Conservation (phyloP, 2,797 vertebrate genomes). For the Brachyalestes nurse region DNA sequence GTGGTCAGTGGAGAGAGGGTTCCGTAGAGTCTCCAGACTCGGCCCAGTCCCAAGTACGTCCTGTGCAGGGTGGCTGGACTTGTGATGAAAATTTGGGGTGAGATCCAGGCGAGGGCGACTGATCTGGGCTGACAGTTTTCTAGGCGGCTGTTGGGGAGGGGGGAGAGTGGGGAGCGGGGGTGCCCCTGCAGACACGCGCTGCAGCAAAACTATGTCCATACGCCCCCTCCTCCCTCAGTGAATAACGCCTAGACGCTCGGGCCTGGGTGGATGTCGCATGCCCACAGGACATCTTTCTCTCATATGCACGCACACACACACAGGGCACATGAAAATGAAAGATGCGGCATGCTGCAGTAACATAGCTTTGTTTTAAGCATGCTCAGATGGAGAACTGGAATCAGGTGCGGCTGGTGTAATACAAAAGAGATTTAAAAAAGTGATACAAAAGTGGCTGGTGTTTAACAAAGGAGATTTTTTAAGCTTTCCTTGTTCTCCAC, state of each 20-base stretch:
- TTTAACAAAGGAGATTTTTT: no score
- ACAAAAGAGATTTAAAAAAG: no score
- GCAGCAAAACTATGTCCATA: conserved; percentile 38
- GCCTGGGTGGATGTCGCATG: conserved; percentile 30
- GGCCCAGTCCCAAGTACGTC: conserved; percentile 43
- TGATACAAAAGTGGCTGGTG: no score
- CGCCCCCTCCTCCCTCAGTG: conserved; percentile 32
- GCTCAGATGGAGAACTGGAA: not conserved
- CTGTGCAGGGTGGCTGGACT: conserved; percentile 57
- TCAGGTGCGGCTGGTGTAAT: no score
- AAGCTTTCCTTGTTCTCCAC: not conserved
- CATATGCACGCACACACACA: no score
- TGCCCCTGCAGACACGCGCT: conserved; percentile 56
- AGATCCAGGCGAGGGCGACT: conserved; percentile 77
- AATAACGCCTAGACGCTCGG: conserved; percentile 27
- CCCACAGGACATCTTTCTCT: conserved; percentile 16
- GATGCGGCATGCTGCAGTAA: not conserved
- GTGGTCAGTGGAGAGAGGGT: conserved; percentile 3
- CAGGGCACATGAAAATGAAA: not conserved
- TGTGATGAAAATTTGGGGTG: conserved; percentile 78
- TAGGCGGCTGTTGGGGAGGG: conserved; percentile 71
- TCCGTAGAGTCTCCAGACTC: not conserved
- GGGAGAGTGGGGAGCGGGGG: conserved; percentile 61
- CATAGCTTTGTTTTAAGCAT: not conserved
- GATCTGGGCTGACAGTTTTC: conserved; percentile 83